Percentiles rank a stretch among this genome's conserved stretches.
Conservation (phyloP, 2,113 vertebrate species). For the Verasper variegatus region DNA sequence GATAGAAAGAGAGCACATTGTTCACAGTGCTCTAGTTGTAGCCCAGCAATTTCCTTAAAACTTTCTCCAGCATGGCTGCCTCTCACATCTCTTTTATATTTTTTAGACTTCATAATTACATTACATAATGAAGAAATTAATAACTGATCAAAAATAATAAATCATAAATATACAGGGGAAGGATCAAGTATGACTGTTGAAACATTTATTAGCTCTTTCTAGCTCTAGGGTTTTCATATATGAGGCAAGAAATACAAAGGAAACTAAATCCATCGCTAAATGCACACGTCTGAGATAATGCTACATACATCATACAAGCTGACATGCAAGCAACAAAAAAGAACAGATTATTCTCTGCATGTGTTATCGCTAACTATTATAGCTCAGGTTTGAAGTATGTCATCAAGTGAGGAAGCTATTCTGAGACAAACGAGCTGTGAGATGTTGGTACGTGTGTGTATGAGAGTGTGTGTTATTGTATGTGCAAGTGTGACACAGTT, state of each 20-base stretch:
- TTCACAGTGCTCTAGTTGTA: conserved; percentile 24
- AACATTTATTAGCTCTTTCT: conserved; percentile 9
- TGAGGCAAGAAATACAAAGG: background rate
- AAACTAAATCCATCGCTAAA: background rate
- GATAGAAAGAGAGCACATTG: conserved; percentile 10
- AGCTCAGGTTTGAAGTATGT: conserved; percentile 50
- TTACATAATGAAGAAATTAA: conserved; percentile 1
- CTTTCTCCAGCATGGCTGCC: background rate
- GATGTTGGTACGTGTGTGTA: conserved; percentile 27
- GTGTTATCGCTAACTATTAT: conserved; percentile 46
- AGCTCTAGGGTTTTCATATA: background rate
- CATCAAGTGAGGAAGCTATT: conserved; percentile 62
- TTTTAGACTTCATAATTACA: conserved; percentile 9
- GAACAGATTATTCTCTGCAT: conserved; percentile 36
- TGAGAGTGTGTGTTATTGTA: conserved; percentile 1
- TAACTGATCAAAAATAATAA: background rate
- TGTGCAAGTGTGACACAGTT: conserved; percentile 63
- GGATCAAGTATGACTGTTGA: background rate
- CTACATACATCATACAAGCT: background rate
- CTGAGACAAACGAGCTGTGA: conserved; percentile 59
- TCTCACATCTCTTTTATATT: background rate
- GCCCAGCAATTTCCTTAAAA: conserved; percentile 12
- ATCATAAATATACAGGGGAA: background rate
- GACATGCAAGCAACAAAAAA: conserved; percentile 7
- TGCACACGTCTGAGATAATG: conserved; percentile 7